These are phyloP conservation scores for Bos taurus DNA, from an alignment of 2,113 vertebrate species.

Conservation along the genomic window DNA sequence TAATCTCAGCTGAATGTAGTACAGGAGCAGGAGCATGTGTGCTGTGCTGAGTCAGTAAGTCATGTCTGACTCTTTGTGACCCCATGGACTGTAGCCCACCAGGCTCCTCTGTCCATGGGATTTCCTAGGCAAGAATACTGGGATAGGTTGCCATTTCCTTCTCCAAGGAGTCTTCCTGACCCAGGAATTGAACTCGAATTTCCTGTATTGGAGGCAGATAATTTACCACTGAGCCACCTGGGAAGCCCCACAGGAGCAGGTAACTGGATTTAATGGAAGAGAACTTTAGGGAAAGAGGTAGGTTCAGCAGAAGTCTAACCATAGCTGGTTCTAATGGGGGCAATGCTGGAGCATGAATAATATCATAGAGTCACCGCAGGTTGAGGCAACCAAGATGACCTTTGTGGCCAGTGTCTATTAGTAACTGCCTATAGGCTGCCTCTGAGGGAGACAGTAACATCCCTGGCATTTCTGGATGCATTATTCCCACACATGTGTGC, in stretches of 20 bases:
- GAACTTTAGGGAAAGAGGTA: background rate
- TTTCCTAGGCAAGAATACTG: background rate
- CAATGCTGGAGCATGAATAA: background rate
- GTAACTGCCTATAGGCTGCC: background rate
- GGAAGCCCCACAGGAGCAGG: background rate
- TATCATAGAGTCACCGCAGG: background rate
- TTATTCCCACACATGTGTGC: background rate
- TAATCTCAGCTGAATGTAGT: background rate
- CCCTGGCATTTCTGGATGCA: background rate
- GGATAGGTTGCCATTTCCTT: background rate
- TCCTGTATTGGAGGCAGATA: background rate
- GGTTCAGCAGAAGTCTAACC: background rate
- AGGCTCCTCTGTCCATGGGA: background rate
- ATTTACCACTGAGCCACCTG: background rate
- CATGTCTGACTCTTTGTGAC: accelerated
- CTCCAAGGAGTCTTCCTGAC: background rate
- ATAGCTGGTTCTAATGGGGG: background rate
- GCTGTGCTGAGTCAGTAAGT: background rate
- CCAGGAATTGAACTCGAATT: accelerated
- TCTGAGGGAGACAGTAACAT: background rate
- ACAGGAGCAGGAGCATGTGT: background rate
- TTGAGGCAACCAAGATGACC: background rate
- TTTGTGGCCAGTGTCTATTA: background rate
- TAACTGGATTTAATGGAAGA: background rate
- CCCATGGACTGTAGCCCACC: background rate